These are phyloP conservation scores for Drosophila repleta DNA, from an alignment of 1,140 invertebrate species.

Conservation along the genomic window DNA sequence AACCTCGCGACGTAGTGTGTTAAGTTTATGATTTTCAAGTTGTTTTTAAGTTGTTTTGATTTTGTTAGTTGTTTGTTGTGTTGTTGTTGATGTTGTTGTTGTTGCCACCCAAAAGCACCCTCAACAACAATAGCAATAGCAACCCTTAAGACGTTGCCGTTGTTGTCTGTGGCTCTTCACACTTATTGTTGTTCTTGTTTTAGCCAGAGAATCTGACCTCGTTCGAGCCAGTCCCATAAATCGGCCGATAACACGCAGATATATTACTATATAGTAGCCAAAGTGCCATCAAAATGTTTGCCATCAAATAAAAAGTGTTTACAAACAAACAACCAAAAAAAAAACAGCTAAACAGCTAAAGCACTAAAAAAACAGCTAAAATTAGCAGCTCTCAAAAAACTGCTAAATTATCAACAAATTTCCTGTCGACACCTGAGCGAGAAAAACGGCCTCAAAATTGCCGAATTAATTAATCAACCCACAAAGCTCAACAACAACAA, in stretches of 20 bases:
- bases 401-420: slow-evolving; percentile 17
- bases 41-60: not conserved
- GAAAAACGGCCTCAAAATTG: slow-evolving; percentile 67
- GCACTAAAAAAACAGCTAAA: not conserved
- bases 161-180: slow-evolving; percentile 73
- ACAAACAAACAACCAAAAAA: slow-evolving; percentile 21
- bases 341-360: slow-evolving; percentile 13
- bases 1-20: slow-evolving; percentile 20
- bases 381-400: slow-evolving; percentile 10
- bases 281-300: slow-evolving; percentile 57
- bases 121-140: slow-evolving; percentile 10
- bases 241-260: slow-evolving; percentile 38
- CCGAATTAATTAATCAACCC: slow-evolving; percentile 78
- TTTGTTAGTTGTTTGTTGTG: slow-evolving; percentile 10
- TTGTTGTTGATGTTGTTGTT: slow-evolving; percentile 35
- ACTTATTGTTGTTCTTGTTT: slow-evolving; percentile 60
- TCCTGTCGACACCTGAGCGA: slow-evolving; percentile 12
- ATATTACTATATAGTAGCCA: not conserved
- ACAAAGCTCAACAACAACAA: slow-evolving; percentile 80
- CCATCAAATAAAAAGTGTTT: slow-evolving; percentile 59
- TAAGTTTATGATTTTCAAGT: not conserved
- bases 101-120: slow-evolving; percentile 38
- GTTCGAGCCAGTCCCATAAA: slow-evolving; percentile 47
- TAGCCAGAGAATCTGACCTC: slow-evolving; percentile 76
- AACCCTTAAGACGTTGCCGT: slow-evolving; percentile 22